Evolutionary conservation across 2,888 invertebrate species (phyloP).

Genomic region (Tanypteryx hageni): DNA sequence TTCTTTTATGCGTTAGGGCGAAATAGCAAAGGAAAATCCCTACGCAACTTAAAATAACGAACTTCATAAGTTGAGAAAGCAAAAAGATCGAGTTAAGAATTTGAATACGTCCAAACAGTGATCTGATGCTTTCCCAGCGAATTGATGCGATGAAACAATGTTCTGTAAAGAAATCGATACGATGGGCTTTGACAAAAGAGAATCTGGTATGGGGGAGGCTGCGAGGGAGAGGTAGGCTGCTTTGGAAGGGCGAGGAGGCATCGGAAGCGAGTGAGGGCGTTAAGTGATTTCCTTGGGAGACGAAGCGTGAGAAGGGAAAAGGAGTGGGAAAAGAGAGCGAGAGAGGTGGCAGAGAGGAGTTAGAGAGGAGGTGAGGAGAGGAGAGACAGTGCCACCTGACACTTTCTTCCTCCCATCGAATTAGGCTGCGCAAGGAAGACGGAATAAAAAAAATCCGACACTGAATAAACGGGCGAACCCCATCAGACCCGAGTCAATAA

Average conservation of each 20-base stretch:
- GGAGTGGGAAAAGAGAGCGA: background rate
- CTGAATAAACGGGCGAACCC: slow-evolving; percentile 62
- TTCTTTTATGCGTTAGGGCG: no score
- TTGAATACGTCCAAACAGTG: slow-evolving; percentile 27
- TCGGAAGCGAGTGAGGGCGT: slow-evolving; percentile 43
- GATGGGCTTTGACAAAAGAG: slow-evolving; percentile 25
- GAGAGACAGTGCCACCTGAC: slow-evolving; percentile 54
- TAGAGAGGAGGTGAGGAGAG: background rate
- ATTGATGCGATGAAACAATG: no score
- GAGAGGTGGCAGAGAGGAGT: background rate
- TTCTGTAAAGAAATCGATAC: slow-evolving; percentile 40
- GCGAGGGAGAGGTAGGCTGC: slow-evolving; percentile 1
- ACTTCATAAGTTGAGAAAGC: background rate
- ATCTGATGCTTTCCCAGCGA: no score
- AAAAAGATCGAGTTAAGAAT: background rate
- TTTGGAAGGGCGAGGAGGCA: background rate
- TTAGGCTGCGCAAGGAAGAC: slow-evolving; percentile 41
- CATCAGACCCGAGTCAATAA: slow-evolving; percentile 62
- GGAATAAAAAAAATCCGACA: slow-evolving; percentile 48
- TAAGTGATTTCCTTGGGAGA: slow-evolving; percentile 61
- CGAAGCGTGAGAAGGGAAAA: slow-evolving; percentile 39
- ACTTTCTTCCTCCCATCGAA: slow-evolving; percentile 49
- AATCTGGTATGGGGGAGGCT: background rate
- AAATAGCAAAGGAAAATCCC: no score
- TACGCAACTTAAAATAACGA: no score